These are phyloP conservation scores for Microtus richardsoni DNA, from an alignment of 2,113 vertebrate species.

Conservation along the genomic window DNA sequence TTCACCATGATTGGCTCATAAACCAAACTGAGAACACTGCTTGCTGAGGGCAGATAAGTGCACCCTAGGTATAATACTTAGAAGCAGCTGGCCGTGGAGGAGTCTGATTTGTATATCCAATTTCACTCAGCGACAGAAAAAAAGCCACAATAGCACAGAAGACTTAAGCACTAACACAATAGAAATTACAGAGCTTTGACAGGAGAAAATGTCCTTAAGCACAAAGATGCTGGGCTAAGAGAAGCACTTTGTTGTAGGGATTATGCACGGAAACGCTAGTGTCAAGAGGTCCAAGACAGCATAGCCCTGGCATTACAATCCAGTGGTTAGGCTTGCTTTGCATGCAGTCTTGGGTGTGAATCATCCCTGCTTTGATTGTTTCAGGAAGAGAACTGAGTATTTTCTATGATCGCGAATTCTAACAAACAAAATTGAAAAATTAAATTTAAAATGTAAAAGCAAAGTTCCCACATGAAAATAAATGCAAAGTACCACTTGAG, in stretches of 20 bases:
- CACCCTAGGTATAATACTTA: neutral
- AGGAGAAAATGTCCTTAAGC: neutral
- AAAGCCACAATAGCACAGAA: conserved; percentile 49
- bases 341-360: no score
- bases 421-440: neutral
- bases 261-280: neutral
- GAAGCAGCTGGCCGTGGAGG: conserved; percentile 53
- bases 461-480: neutral
- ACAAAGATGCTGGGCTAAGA: neutral
- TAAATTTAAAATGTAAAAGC: conserved; percentile 11
- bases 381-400: neutral
- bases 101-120: conserved; percentile 70
- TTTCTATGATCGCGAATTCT: conserved; percentile 34
- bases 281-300: neutral
- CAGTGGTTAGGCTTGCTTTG: neutral
- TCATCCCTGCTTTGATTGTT: neutral
- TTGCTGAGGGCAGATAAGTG: conserved; percentile 44
- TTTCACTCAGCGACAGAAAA: conserved; percentile 56
- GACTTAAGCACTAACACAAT: conserved; percentile 54
- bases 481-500: neutral
- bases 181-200: conserved; percentile 44
- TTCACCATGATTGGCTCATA: conserved; percentile 46
- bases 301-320: no score
- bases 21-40: conserved; percentile 41
- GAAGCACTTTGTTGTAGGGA: conserved; percentile 21